phyloP scores from a whole-genome alignment of 2,888 invertebrate genomes.

The Blastobasis adustella region DNA sequence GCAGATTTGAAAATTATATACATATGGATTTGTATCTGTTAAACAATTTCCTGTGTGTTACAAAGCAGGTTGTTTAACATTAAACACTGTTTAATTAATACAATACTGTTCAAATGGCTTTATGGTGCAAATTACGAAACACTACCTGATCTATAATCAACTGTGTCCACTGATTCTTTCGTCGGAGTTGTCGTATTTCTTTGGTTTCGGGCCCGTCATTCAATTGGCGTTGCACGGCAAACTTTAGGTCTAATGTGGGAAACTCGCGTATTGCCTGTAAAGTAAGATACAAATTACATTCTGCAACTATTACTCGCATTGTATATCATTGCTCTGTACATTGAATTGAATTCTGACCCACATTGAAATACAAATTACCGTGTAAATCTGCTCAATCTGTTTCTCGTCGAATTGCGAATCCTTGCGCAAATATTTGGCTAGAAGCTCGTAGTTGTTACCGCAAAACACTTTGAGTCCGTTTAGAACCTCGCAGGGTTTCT shows the following conservation, averaged over 20 bases:
- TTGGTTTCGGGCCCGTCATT: conserved; percentile 50
- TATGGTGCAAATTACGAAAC: too few relatives aligned
- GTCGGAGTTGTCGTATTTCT: conserved; percentile 41
- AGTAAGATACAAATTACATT: background rate
- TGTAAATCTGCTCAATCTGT: conserved; percentile 80
- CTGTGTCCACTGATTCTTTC: conserved; percentile 68
- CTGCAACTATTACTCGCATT: background rate
- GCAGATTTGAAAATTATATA: too few relatives aligned
- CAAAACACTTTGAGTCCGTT: conserved; percentile 76
- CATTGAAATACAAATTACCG: conserved; percentile 49
- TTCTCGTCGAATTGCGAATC: conserved; percentile 79
- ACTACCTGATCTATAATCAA: conserved; percentile 78
- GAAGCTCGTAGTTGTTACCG: conserved; percentile 72
- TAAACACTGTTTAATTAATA: too few relatives aligned
- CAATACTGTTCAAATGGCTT: too few relatives aligned
- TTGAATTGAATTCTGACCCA: too few relatives aligned
- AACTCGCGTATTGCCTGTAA: conserved; percentile 75
- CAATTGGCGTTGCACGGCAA: conserved; percentile 75
- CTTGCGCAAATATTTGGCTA: conserved; percentile 76
- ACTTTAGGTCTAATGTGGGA: conserved; percentile 76
- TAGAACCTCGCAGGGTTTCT: conserved; percentile 56
- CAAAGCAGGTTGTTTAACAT: too few relatives aligned
- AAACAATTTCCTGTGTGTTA: too few relatives aligned
- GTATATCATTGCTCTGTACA: too few relatives aligned
- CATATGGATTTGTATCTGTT: too few relatives aligned